These are phyloP conservation scores for Heliconius erato DNA, from an alignment of 2,888 invertebrate genomes.

Conservation along the genomic window DNA sequence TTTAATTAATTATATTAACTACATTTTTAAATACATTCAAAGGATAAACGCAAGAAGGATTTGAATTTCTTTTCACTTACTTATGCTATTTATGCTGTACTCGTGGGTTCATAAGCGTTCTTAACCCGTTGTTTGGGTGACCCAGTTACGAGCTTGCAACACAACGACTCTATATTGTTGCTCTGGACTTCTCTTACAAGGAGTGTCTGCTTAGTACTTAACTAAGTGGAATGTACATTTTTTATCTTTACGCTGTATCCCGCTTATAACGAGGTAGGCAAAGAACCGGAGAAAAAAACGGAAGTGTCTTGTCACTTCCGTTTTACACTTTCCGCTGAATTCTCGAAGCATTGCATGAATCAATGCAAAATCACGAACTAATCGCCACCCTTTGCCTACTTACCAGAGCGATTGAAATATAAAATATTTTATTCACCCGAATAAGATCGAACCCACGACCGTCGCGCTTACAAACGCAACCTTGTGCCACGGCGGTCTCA, in stretches of 20 bases:
- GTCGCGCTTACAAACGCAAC: too few species aligned
- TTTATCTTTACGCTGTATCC: not conserved
- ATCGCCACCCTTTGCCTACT: too few species aligned
- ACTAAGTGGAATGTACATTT: not conserved
- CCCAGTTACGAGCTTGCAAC: slow-evolving; percentile 40
- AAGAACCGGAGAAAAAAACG: not conserved
- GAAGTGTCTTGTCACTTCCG: too few species aligned
- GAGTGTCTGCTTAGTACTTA: not conserved
- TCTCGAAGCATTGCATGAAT: not conserved
- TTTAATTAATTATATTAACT: not conserved
- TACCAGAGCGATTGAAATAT: too few species aligned
- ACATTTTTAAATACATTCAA: not conserved
- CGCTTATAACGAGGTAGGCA: not conserved
- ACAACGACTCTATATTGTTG: slow-evolving; percentile 28
- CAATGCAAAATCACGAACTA: too few species aligned
- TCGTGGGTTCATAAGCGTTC: slow-evolving; percentile 4
- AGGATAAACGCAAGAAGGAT: not conserved
- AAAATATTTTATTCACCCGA: too few species aligned
- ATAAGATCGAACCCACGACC: too few species aligned
- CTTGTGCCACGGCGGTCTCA: too few species aligned
- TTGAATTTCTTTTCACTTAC: not conserved
- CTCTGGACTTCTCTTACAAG: not conserved
- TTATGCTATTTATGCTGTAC: not conserved
- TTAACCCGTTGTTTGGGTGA: slow-evolving; percentile 34
- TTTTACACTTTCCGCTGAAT: not conserved